Base-by-base conservation (phyloP, 2,797 vertebrate species). In the Macropodus opercularis region DNA sequence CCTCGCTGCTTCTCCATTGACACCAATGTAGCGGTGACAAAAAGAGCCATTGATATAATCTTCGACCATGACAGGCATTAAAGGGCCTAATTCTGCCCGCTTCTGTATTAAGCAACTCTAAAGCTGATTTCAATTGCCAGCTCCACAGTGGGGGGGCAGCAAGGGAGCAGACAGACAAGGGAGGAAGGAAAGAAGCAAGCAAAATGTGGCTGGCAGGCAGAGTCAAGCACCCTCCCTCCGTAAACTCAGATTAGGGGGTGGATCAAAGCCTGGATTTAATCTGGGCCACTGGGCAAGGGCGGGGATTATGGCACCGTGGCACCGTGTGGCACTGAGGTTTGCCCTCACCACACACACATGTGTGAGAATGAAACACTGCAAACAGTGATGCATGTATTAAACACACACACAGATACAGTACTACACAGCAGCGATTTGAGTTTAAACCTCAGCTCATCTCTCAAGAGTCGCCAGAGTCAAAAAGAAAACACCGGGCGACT, bases 201-300 rank as follows among this genome's bases (percentile, higher is more conserved):
- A 81, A 76, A 89, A 84, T 89, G 60, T 91, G 62, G 86, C 89
- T 90, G 85, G 88, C 89, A 89, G 89, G 87, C 86, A 88, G 79
- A 87, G 76, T 54, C 38, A 76, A 85, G 89, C 86, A 88, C 85
- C 89, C 89, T 87, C 89, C 89, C 89, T 91, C 85, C 91, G 90
- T 92, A 92, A 92, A 91, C 90, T 92, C 89, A 89, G 91, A 93
- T 92, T 93, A 92, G 90, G 89, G 91, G 90, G 90, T 83, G 91
- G 91, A 92, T 93, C 88, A 92, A 92, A 92, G 88, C 78, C 77
- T 79, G 90, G 87, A 91, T 92, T 91, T 92, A 92, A 93, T 93
- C 90, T 92, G 90, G 91, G 90, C 91, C 89, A 92, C 78, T 90
- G 90, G 91, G 90, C 84, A 91, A 90, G 87, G 90, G 88, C 41